Conservation (phyloP, 2,888 invertebrate genomes). For the Philonicus albiceps region DNA sequence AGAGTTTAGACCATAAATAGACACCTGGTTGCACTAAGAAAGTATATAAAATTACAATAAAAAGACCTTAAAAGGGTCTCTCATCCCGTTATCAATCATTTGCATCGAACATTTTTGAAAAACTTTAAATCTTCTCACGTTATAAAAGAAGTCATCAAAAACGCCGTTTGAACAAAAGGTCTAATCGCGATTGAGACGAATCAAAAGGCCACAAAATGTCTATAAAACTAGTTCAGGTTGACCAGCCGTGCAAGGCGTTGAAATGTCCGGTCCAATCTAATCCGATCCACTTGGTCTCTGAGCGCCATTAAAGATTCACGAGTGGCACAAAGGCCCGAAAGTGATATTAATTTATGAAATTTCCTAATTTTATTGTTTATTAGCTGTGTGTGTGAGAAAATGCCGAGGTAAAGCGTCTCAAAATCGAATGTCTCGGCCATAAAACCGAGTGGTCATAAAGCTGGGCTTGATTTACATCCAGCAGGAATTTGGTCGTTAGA, state of each 20-base stretch:
- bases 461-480: not conserved
- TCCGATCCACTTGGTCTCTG: not conserved
- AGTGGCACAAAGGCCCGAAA: not conserved
- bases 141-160: not conserved
- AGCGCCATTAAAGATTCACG: not conserved
- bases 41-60: not conserved
- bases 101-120: not conserved
- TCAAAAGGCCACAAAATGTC: not conserved
- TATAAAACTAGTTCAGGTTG: not conserved
- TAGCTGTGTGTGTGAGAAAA: conserved; percentile 1
- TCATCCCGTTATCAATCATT: not conserved
- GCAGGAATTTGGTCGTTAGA: not conserved
- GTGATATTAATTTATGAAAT: conserved; percentile 15
- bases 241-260: not conserved
- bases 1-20: no score
- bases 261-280: not conserved
- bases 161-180: not conserved
- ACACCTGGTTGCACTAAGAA: not conserved
- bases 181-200: not conserved
- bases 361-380: conserved; percentile 18
- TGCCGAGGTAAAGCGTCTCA: not conserved
- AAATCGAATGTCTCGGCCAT: conserved; percentile 2
- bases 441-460: not conserved
- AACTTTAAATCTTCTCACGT: not conserved
- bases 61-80: not conserved